Evolutionary conservation across 2,888 invertebrate species (phyloP), one percentile per base, ranked within the genome.

Genomic region (Doris montereyensis): DNA sequence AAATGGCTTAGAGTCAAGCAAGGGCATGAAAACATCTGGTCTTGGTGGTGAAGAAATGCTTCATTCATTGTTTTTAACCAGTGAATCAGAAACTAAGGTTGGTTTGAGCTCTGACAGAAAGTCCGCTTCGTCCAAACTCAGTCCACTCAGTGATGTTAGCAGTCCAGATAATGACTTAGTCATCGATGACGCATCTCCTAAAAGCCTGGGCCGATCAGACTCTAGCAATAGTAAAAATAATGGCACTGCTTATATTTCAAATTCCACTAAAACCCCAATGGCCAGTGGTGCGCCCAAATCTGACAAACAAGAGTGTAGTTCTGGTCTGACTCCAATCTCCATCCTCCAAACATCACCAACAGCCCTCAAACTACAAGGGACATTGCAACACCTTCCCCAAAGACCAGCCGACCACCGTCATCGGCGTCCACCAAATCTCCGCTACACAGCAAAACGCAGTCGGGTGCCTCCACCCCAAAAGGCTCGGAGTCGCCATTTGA

Each of bases 401-500:
- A 67, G 30, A 58, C 65, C 2, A 34, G 62, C 5, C 58, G 35
- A 57, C 73, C 32, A 26, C 5, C 68, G n/a, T 57, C 78, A n/a
- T 32, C 76, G 28, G 5, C 62, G 17, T 57, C 78, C 21, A 32
- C 76, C 10, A 75, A 67, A 60, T 70, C 70, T 28, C 70, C 71
- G 32, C 70, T 76, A 17, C 41, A 74, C 32, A 58, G 52, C 74
- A 76, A 52, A 65, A 57, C 60, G 28, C 71, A 30, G 17, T 62
- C 71, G 57, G 71, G 76, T 62, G 76, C 71, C 30, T 76, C 76
- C 17, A 58, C 80, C 30, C 73, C 80, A 30, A 76, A 72, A 72
- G 72, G 72, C 5, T 79, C 76, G 26, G 76, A 81, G 52, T 87
- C 87, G 2, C 87, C 87, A 24, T 95, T 95, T 86, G 95, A 95